These are phyloP conservation scores for Cyprinodon tularosa DNA, from an alignment of 2,113 vertebrate species.

Conservation along the genomic window DNA sequence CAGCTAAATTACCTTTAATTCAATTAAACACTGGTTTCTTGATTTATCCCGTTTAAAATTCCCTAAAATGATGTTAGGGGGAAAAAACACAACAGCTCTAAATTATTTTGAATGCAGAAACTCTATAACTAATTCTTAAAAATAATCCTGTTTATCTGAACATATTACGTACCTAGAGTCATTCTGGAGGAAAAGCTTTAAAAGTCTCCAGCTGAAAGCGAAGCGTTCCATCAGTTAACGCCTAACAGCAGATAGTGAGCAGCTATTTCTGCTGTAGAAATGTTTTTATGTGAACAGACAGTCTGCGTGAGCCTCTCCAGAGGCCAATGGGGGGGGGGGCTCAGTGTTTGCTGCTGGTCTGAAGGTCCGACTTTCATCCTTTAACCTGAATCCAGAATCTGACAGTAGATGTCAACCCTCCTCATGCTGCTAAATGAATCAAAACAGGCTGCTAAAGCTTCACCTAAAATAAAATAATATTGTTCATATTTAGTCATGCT, in stretches of 20 bases:
- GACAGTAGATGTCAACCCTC: neutral
- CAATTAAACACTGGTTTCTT: neutral
- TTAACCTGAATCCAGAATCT: slow-evolving; percentile 6
- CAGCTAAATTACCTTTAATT: too few species aligned
- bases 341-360: slow-evolving; percentile 28
- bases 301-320: neutral
- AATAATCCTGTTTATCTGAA: too few species aligned
- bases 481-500: neutral
- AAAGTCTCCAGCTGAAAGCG: neutral
- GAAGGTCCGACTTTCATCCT: slow-evolving; percentile 41
- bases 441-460: too few species aligned
- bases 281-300: neutral
- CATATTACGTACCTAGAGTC: slow-evolving; percentile 54
- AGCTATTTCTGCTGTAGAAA: neutral
- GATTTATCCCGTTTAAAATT: neutral
- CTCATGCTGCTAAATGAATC: neutral
- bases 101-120: neutral
- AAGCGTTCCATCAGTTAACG: slow-evolving; percentile 8
- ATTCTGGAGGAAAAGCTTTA: slow-evolving; percentile 31
- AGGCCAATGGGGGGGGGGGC: neutral
- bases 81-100: neutral
- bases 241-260: neutral
- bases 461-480: neutral
- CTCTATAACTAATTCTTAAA: too few species aligned
- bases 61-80: neutral